Conservation (phyloP, 1,140 invertebrate genomes). For the Eurosta solidaginis region DNA sequence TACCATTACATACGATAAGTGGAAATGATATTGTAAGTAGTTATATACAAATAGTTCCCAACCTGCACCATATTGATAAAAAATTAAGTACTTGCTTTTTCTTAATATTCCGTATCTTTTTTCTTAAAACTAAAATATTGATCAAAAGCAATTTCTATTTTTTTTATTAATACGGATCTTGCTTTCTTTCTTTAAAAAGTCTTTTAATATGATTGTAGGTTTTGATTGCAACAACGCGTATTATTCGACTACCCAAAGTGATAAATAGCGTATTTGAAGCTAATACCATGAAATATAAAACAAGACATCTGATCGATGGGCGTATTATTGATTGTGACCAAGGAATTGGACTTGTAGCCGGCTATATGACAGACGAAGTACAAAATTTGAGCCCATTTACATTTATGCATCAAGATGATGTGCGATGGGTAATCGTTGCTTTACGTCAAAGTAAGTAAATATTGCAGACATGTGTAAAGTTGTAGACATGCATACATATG, state of each 20-base stretch:
- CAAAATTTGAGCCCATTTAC: conserved; percentile 78
- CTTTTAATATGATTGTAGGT: conserved; percentile 62
- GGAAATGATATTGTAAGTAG: conserved; percentile 66
- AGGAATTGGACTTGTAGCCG: conserved; percentile 80
- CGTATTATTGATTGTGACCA: conserved; percentile 84
- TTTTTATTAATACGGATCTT: no score
- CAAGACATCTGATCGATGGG: conserved; percentile 81
- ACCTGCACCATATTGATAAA: no score
- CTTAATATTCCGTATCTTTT: no score
- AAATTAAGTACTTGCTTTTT: no score
- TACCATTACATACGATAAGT: conserved; percentile 61
- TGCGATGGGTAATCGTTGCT: conserved; percentile 80
- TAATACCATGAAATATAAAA: conserved; percentile 81
- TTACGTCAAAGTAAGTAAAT: conserved; percentile 78
- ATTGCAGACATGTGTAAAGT: conserved; percentile 1
- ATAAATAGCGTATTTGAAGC: conserved; percentile 73
- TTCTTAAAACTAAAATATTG: no score
- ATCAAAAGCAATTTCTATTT: no score
- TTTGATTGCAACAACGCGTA: conserved; percentile 71
- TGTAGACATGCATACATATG: neutral
- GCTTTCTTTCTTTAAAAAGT: neutral
- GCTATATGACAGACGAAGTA: conserved; percentile 84
- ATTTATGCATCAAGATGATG: conserved; percentile 86
- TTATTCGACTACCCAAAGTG: conserved; percentile 70
- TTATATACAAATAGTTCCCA: neutral